These are phyloP conservation scores for Chelon auratus DNA, from an alignment of 2,797 vertebrate genomes.

Conservation along the genomic window DNA sequence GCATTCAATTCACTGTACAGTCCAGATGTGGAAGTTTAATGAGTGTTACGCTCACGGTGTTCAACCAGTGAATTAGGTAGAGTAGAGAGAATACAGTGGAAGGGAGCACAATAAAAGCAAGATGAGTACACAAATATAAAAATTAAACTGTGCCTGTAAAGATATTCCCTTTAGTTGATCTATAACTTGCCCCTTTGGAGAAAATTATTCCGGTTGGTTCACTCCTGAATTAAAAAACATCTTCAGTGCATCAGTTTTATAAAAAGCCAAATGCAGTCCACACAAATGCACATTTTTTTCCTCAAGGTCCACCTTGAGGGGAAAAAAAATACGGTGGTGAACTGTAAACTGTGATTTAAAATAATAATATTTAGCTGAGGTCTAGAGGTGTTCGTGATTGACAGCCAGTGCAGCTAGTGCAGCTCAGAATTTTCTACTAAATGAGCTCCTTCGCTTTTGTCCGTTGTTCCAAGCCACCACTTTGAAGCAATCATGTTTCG, in stretches of 20 bases:
- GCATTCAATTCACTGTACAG: conserved; percentile 14
- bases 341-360: conserved; percentile 15
- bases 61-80: conserved; percentile 1
- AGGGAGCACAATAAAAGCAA: not conserved
- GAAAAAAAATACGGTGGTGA: not conserved
- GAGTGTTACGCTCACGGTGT: conserved; percentile 12
- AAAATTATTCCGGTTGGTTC: not conserved
- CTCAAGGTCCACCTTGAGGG: not conserved
- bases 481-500: conserved; percentile 12
- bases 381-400: conserved; percentile 10
- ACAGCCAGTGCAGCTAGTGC: conserved; percentile 3
- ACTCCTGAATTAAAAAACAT: too few species aligned
- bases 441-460: conserved; percentile 14
- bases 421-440: conserved; percentile 13
- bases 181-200: conserved; percentile 2
- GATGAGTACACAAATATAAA: not conserved
- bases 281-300: too few species aligned
- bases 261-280: too few species aligned
- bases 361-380: conserved; percentile 14
- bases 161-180: not conserved
- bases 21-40: conserved; percentile 32
- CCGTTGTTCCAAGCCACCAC: conserved; percentile 3
- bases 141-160: not conserved
- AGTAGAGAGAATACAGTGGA: conserved; percentile 1
- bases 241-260: too few species aligned